Evolutionary conservation across 2,888 invertebrate genomes (phyloP).

Genomic region (Eristalinus aeneus): DNA sequence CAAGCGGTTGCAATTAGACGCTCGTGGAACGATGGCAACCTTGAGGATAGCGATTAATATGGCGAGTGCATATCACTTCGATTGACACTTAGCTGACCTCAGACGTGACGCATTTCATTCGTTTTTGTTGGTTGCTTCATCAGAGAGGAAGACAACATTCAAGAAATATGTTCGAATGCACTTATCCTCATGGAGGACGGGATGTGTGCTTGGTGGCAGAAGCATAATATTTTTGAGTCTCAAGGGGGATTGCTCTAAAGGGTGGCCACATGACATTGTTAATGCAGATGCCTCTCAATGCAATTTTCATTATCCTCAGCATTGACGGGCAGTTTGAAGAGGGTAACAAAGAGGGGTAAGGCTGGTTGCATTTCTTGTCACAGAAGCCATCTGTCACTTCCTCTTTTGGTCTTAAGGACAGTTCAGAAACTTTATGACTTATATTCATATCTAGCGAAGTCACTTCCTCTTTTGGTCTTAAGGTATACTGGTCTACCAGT

Average conservation of each 20-base stretch:
- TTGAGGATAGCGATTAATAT: conserved; percentile 22
- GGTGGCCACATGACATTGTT: neutral
- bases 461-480: too few species aligned
- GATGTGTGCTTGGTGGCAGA: conserved; percentile 3
- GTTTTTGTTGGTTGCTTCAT: neutral
- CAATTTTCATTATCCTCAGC: too few species aligned
- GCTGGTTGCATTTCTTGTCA: too few species aligned
- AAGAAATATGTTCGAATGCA: conserved; percentile 1
- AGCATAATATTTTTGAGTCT: conserved; percentile 11
- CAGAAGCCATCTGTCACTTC: too few species aligned
- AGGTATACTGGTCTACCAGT: too few species aligned
- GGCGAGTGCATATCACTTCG: conserved; percentile 22
- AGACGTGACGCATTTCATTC: neutral
- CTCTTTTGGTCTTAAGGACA: too few species aligned
- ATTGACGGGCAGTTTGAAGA: too few species aligned
- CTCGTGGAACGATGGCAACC: conserved; percentile 4
- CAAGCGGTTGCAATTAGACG: neutral
- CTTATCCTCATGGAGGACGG: neutral
- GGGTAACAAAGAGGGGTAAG: too few species aligned
- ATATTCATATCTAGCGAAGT: too few species aligned
- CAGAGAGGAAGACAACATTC: neutral
- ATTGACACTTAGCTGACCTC: conserved; percentile 31
- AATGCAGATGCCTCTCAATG: too few species aligned
- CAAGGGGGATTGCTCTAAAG: neutral
- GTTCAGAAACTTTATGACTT: too few species aligned